Evolutionary conservation across 2,888 invertebrate genomes (phyloP).

Genomic region (Leucophenga montana): DNA sequence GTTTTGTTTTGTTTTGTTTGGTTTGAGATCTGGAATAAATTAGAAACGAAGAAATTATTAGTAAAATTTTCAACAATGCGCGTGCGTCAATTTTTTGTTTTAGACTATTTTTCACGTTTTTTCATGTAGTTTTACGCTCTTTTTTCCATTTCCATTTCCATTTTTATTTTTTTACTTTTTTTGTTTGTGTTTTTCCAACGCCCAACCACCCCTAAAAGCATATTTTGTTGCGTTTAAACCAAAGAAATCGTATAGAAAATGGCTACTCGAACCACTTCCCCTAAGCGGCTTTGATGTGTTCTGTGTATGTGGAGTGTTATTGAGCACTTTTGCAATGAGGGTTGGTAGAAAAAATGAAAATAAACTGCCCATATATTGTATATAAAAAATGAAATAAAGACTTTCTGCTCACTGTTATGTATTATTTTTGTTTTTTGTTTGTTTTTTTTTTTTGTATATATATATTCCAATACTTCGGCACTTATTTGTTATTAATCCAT

Average conservation of each 20-base stretch:
- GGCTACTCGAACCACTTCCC: background rate
- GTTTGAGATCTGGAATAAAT: conserved; percentile 43
- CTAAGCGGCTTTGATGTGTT: too few relatives aligned
- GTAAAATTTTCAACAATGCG: conserved; percentile 49
- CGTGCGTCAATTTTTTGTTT: conserved; percentile 55
- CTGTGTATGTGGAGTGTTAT: too few relatives aligned
- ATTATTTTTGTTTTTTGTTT: too few relatives aligned
- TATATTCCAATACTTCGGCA: background rate
- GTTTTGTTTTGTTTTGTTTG: conserved; percentile 18
- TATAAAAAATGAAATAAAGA: too few relatives aligned
- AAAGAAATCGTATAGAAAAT: conserved; percentile 11
- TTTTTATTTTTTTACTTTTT: conserved; percentile 22
- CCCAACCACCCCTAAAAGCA: conserved; percentile 59
- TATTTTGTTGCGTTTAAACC: conserved; percentile 1
- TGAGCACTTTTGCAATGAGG: too few relatives aligned
- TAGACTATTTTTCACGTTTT: conserved; percentile 12
- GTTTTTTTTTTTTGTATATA: too few relatives aligned
- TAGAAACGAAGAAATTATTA: conserved; percentile 23
- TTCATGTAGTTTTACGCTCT: conserved; percentile 5
- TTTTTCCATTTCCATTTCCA: conserved; percentile 33
- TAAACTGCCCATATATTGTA: too few relatives aligned
- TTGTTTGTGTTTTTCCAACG: conserved; percentile 6
- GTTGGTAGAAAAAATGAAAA: too few relatives aligned
- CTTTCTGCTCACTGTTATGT: too few relatives aligned
- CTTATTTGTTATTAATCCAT: background rate